Base-by-base conservation (phyloP, 2,113 vertebrate genomes). In the Passer domesticus region DNA sequence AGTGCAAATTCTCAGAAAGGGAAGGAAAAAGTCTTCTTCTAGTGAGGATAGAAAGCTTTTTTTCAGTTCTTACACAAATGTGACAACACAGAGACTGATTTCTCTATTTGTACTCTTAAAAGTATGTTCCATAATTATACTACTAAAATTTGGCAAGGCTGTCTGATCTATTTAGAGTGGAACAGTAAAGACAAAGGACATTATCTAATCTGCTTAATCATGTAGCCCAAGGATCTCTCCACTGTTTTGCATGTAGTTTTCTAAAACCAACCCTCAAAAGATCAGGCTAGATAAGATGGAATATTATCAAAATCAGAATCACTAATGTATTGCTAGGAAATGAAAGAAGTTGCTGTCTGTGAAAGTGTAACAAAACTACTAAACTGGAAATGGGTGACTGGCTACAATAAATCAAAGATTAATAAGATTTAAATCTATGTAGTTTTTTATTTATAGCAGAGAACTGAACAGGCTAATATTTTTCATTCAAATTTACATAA, bases 281-380 rank as follows among this genome's bases (percentile, higher is more conserved):
- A 67, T 59, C 81, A 85, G 62, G 76, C 81, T 76, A 90, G 83
- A 89, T 90, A 83, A 95, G 69, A 59, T 46, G 24, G 55, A 76
- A 43, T 79, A 84, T 83, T 68, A 82, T 91, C 95, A 91, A 80
- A 95, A 74, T 31, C 73, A 72, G 53, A 84, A 74, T 95, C 74
- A 94, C 70, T 85, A 91, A 89, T 75, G 28, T 74, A 28, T 94
- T 10, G 21, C 37, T 68, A 88, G 76, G 89, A 97, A 96, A 88
- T 87, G n/a, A 79, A 93, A 83, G 90, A 83, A 82, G 74, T 31
- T 93, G 67, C 77, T 84, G 67, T 64, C 85, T 89, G 55, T 91
- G 83, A 81, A 94, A 85, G 52, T 52, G 39, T 53, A 94, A 92
- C 78, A 83, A 89, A 94, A 73, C 83, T 95, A 89, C 91, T 63